phyloP scores from a whole-genome alignment of 2,113 vertebrate species.

The pig (Sus scrofa) region T2T-Sscrofa CM000827.6:98287001-98287500 shows the following conservation, averaged over 20 bases:
- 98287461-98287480: slow-evolving; percentile 36
- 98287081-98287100: not conserved
- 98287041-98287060: not conserved
- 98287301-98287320: not conserved
- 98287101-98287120: not conserved
- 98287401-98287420: not conserved
- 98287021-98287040: not conserved
- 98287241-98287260: not conserved
- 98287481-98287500: not conserved
- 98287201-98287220: slow-evolving; percentile 36
- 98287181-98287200: not conserved
- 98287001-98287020: slow-evolving; percentile 31
- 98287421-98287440: slow-evolving; percentile 23
- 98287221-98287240: not conserved
- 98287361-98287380: not conserved
- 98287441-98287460: slow-evolving; percentile 74
- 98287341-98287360: not conserved
- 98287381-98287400: not conserved
- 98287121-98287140: not conserved
- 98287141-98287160: not conserved
- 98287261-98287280: not conserved
- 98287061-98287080: not conserved
- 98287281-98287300: not conserved
- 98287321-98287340: not conserved
- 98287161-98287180: not conserved